Evolutionary conservation across 2,113 vertebrate genomes (phyloP), one percentile per base, ranked within the genome.

Genomic region (Atractosteus spatula): DNA sequence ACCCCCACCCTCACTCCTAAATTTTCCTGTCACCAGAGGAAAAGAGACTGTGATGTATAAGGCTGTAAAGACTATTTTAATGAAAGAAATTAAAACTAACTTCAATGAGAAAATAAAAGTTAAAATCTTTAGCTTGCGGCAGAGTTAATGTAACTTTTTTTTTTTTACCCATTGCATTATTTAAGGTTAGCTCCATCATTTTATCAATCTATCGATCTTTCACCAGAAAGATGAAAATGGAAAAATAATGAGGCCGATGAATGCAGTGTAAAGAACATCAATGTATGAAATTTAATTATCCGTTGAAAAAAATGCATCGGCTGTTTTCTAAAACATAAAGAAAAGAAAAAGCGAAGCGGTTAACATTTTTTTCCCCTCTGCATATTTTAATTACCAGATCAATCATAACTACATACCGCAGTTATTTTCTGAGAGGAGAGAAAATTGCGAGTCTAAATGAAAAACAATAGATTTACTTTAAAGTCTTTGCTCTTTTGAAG

Each of bases 321-420:
- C 88, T 91, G 90, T 93, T 92, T 93, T 92, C 89, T 91, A 87
- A 93, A 92, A 91, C 86, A 91, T 89, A 91, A 90, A 87, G 83
- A 82, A 81, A 83, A 76, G 41, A 70, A 83, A 86, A 85, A 86
- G 83, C 88, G 84, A 83, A 89, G 86, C 84, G 78, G 83, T 88
- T 92, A 89, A 91, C 91, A 90, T 91, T 91, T 91, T 80, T 89
- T 84, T 84, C 51, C 84, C 85, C 88, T 91, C 85, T 90, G 90
- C 90, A 91, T 92, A 93, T 92, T 93, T 93, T 93, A 93, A 93
- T 93, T 93, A 91, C 83, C 89, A 92, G 91, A 93, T 93, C 91
- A 93, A 93, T 93, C 91, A 92, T 90, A 89, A 90, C 86, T 84
- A 84, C 79, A 77, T 87, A 84, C 82, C 76, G 86, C 77, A 71